phyloP scores from a whole-genome alignment of 2,797 vertebrate genomes.

The Gadopsis bispinosus region DNA sequence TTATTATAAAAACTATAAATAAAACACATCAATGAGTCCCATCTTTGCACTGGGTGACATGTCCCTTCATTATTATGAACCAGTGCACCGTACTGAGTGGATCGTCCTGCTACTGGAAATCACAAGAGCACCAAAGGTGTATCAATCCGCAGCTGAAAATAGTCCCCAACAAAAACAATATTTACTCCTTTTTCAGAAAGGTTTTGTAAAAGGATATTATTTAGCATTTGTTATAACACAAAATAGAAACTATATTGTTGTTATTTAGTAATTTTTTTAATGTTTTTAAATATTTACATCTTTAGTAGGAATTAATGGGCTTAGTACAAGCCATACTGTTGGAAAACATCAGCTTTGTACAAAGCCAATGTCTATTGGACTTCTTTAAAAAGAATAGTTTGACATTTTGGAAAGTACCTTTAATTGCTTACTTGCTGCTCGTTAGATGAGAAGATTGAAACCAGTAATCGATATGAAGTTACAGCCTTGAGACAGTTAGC shows the following conservation, averaged over 20 bases:
- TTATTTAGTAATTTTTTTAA: no score
- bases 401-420: background rate
- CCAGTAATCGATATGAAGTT: background rate
- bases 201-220: background rate
- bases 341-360: background rate
- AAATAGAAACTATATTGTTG: no score
- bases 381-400: background rate
- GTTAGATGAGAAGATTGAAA: background rate
- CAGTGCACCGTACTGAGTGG: background rate
- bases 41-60: background rate
- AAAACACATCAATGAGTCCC: background rate
- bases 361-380: background rate
- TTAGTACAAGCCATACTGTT: background rate
- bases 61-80: slow-evolving; percentile 2
- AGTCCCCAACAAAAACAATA: background rate
- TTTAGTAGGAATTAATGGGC: no score
- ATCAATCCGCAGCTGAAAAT: background rate
- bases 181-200: background rate
- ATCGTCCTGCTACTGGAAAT: background rate
- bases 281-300: no score
- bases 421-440: background rate
- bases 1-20: background rate
- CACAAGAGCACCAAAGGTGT: background rate
- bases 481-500: background rate
- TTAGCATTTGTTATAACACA: background rate